These are phyloP conservation scores for Macrobrachium rosenbergii DNA, from an alignment of 1,140 invertebrate species.

Conservation along the genomic window DNA sequence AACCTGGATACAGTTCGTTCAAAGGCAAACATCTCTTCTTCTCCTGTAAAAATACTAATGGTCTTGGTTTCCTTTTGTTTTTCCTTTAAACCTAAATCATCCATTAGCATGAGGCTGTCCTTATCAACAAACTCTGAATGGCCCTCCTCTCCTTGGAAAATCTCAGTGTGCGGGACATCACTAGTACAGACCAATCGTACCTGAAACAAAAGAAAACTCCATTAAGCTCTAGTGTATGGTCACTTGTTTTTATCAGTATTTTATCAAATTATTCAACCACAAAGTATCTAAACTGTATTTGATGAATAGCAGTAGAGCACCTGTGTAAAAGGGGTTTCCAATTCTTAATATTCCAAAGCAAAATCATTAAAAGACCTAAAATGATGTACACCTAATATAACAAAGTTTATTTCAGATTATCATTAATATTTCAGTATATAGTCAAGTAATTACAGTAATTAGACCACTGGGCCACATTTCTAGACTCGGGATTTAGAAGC, in stretches of 20 bases:
- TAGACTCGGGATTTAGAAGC: no score
- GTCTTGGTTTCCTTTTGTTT: slow-evolving; percentile 69
- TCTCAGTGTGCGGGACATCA: slow-evolving; percentile 79
- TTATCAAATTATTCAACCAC: background rate
- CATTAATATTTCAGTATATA: no score
- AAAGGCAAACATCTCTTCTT: slow-evolving; percentile 98
- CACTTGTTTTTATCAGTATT: background rate
- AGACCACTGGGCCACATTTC: no score
- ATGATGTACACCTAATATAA: no score
- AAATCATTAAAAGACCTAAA: no score
- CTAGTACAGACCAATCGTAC: slow-evolving; percentile 85
- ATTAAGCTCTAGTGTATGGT: background rate
- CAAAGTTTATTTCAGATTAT: no score
- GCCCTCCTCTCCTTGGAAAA: slow-evolving; percentile 79
- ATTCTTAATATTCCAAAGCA: no score
- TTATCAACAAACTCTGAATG: slow-evolving; percentile 70
- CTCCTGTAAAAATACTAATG: slow-evolving; percentile 91
- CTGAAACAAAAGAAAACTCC: slow-evolving; percentile 21
- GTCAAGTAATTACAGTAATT: no score
- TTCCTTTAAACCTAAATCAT: slow-evolving; percentile 86
- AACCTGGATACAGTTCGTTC: slow-evolving; percentile 93
- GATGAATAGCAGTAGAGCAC: no score
- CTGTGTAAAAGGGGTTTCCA: no score
- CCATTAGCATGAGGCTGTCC: slow-evolving; percentile 90
- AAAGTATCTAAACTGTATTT: no score